phyloP scores from a whole-genome alignment of 2,113 vertebrate genomes.

The Porphyrio hochstetteri region DNA sequence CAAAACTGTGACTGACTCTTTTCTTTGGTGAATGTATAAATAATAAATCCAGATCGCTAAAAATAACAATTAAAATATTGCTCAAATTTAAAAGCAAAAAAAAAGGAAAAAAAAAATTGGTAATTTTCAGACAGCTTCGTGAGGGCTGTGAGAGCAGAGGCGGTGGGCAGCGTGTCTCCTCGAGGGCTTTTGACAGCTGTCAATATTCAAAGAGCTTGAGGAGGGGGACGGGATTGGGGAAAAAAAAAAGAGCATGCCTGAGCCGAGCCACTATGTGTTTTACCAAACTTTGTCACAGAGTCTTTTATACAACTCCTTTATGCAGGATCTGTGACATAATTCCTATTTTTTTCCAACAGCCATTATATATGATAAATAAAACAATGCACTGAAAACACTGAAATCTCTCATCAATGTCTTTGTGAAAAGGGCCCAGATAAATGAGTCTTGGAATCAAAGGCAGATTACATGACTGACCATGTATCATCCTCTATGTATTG shows the following conservation, averaged over 20 bases:
- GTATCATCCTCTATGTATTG: conserved; percentile 99
- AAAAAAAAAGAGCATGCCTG: background rate
- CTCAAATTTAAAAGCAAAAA: conserved; percentile 62
- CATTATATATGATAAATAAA: conserved; percentile 87
- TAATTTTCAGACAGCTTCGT: conserved; percentile 4
- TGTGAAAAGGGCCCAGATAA: conserved; percentile 98
- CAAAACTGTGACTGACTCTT: conserved; percentile 80
- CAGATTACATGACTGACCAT: conserved; percentile 99
- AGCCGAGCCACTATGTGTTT: conserved; percentile 32
- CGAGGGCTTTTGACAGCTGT: conserved; percentile 38
- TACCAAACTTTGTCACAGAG: conserved; percentile 76
- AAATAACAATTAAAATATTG: conserved; percentile 77
- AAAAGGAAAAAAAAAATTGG: background rate
- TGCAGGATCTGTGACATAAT: conserved; percentile 77
- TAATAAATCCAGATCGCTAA: conserved; percentile 68
- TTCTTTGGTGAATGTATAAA: conserved; percentile 76
- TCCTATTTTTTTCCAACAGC: conserved; percentile 74
- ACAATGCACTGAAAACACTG: conserved; percentile 85
- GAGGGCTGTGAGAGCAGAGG: background rate
- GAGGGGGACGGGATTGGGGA: background rate
- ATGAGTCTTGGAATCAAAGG: conserved; percentile 98
- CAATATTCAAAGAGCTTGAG: background rate
- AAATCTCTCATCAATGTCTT: conserved; percentile 98
- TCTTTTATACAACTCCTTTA: conserved; percentile 75
- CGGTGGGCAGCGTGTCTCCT: background rate